Evolutionary conservation across 2,888 invertebrate species (phyloP).

Genomic region (Drosophila differens): DNA sequence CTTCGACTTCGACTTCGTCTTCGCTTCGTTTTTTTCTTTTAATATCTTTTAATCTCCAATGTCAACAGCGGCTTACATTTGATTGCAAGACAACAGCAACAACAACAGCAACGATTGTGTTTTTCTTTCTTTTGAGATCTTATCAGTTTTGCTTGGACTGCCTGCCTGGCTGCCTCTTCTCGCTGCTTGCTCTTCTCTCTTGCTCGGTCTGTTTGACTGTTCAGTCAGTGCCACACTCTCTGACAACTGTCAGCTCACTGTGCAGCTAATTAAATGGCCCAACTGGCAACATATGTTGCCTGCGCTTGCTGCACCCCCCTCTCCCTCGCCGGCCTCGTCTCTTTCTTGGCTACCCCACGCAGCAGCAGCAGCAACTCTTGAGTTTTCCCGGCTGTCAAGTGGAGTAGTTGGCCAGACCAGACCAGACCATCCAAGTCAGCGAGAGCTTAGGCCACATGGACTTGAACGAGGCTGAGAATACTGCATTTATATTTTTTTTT

Average conservation of each 20-base stretch:
- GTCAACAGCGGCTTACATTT: conserved; percentile 83
- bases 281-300: conserved; percentile 78
- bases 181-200: conserved; percentile 5
- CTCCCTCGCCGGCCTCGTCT: background rate
- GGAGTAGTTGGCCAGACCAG: conserved; percentile 28
- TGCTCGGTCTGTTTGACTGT: conserved; percentile 15
- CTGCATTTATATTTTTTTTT: conserved; percentile 27
- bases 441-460: conserved; percentile 58
- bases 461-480: conserved; percentile 21
- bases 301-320: conserved; percentile 12
- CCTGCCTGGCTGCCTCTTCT: conserved; percentile 11
- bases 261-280: conserved; percentile 77
- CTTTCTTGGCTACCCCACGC: conserved; percentile 59
- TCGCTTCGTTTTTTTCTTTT: conserved; percentile 40
- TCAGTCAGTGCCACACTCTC: conserved; percentile 58
- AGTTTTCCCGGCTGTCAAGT: conserved; percentile 50
- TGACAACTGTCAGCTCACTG: conserved; percentile 71
- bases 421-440: conserved; percentile 21
- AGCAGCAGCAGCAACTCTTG: conserved; percentile 40
- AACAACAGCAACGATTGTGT: conserved; percentile 49
- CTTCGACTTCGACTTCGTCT: conserved; percentile 53
- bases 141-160: conserved; percentile 64
- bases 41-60: conserved; percentile 82
- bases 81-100: conserved; percentile 75
- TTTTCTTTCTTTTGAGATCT: conserved; percentile 59